These are phyloP conservation scores for Dichetophora obliterata DNA, from an alignment of 2,888 invertebrate genomes.

Conservation along the genomic window DNA sequence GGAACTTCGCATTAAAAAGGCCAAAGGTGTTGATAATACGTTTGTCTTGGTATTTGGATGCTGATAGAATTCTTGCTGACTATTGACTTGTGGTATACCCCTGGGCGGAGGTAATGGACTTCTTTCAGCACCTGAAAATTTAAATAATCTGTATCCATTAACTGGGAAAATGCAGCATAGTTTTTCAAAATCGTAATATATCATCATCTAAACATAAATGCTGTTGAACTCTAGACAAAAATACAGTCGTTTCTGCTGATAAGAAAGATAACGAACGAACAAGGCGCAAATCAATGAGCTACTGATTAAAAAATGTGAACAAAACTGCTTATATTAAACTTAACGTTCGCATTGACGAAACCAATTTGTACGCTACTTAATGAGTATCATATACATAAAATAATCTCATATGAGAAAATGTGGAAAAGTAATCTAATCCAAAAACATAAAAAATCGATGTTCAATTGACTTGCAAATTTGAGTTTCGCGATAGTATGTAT, in stretches of 20 bases:
- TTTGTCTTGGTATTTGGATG: constrained; percentile 47
- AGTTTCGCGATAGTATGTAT: too few relatives aligned
- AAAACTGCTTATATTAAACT: too few relatives aligned
- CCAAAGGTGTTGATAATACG: constrained; percentile 37
- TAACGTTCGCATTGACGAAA: background rate
- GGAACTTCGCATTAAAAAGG: constrained; percentile 46
- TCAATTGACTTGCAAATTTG: background rate
- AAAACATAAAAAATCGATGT: background rate
- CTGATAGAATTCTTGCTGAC: constrained; percentile 34
- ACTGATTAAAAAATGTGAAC: too few relatives aligned
- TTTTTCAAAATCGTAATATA: constrained; percentile 34
- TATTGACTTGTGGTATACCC: constrained; percentile 39
- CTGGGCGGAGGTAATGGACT: constrained; percentile 48
- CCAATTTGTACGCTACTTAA: background rate
- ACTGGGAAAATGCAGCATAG: constrained; percentile 50
- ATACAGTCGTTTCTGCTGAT: background rate
- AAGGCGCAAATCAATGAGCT: too few relatives aligned
- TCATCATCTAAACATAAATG: constrained; percentile 30
- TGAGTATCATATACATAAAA: background rate
- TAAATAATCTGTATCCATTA: constrained; percentile 51
- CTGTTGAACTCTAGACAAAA: background rate
- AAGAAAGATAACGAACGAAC: too few relatives aligned
- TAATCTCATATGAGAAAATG: too few relatives aligned
- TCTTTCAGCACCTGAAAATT: constrained; percentile 54
- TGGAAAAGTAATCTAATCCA: too few relatives aligned